phyloP scores from a whole-genome alignment of 2,888 invertebrate genomes.

The Tiliacea aurago region DNA sequence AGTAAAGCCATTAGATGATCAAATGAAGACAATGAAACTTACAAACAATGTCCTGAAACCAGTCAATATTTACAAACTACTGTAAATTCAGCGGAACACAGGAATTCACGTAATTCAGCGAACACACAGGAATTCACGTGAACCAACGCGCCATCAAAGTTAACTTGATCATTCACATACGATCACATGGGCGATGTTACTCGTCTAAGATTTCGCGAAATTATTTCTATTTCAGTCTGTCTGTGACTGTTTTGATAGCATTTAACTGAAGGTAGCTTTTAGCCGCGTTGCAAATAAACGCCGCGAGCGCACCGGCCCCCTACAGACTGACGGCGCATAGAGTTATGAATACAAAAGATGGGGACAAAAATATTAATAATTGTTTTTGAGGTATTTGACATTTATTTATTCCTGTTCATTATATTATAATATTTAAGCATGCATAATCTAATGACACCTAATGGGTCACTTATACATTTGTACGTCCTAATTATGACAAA shows the following conservation, averaged over 20 bases:
- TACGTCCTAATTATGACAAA: too few relatives aligned
- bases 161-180: constrained; percentile 32
- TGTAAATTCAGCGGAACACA: constrained; percentile 51
- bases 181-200: constrained; percentile 31
- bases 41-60: constrained; percentile 42
- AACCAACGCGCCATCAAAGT: constrained; percentile 37
- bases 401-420: too few relatives aligned
- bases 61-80: constrained; percentile 49
- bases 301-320: constrained; percentile 80
- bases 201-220: constrained; percentile 59
- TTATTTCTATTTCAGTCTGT: constrained; percentile 59
- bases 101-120: constrained; percentile 33
- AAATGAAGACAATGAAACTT: constrained; percentile 44
- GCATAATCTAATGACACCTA: too few relatives aligned
- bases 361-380: constrained; percentile 31
- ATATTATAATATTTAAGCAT: too few relatives aligned
- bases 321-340: constrained; percentile 77
- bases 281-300: constrained; percentile 78
- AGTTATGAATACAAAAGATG: constrained; percentile 42
- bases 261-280: constrained; percentile 75
- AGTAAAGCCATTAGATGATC: constrained; percentile 49
- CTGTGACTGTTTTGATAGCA: constrained; percentile 68
- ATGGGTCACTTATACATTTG: too few relatives aligned
- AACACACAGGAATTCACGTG: constrained; percentile 53
- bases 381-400: too few relatives aligned